Percentiles rank a stretch among this genome's conserved stretches.
phyloP scores from a whole-genome alignment of 2,888 invertebrate genomes.

The Megamerina dolium region DNA sequence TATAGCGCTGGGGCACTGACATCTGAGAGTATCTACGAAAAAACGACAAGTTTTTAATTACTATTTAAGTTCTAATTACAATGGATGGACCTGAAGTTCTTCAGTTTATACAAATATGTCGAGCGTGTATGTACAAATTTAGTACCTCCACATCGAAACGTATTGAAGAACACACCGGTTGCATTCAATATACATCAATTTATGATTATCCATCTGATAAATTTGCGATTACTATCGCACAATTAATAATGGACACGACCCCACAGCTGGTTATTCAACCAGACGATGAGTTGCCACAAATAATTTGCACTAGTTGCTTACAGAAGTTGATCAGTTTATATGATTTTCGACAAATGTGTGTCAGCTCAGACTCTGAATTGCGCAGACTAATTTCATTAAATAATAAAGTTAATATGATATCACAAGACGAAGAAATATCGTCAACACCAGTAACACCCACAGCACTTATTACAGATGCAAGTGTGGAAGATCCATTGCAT shows the following conservation, averaged over 20 bases:
- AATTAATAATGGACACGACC: conserved; percentile 41
- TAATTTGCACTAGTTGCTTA: conserved; percentile 55
- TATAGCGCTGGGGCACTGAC: no score
- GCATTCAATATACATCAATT: conserved; percentile 1
- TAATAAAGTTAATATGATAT: conserved; percentile 2
- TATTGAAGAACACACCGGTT: no score
- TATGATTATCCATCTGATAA: not conserved
- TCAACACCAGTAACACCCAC: not conserved
- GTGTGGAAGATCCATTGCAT: no score
- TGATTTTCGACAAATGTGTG: conserved; percentile 50
- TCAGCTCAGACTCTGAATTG: conserved; percentile 21
- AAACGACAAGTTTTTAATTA: no score
- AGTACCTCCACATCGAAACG: no score
- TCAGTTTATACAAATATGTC: no score
- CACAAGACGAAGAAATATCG: not conserved
- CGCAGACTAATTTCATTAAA: conserved; percentile 2
- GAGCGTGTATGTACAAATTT: no score
- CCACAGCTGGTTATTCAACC: conserved; percentile 40
- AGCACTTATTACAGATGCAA: no score
- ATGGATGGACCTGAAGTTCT: no score
- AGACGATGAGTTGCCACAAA: conserved; percentile 58
- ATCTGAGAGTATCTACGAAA: no score
- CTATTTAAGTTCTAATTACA: no score
- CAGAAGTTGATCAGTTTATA: conserved; percentile 51
- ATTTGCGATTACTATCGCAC: conserved; percentile 22